These are phyloP conservation scores for Platanista minor DNA, from an alignment of 2,113 vertebrate genomes.

Conservation along the genomic window DNA sequence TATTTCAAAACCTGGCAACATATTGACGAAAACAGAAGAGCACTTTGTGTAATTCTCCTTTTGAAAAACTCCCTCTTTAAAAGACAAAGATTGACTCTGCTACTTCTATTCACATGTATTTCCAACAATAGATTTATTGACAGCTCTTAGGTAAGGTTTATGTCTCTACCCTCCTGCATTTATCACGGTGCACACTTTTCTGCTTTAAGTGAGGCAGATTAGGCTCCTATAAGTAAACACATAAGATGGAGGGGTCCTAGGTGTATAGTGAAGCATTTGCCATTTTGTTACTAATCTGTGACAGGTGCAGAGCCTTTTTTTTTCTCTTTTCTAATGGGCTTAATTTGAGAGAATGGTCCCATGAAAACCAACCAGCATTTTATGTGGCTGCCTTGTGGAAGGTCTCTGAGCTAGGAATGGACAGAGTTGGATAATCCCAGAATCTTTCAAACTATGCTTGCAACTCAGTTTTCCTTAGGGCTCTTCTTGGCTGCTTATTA, in stretches of 20 bases:
- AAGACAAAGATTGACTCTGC: conserved; percentile 82
- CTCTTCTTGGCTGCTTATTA: conserved; percentile 76
- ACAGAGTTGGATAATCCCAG: conserved; percentile 77
- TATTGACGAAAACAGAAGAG: conserved; percentile 87
- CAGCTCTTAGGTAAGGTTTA: conserved; percentile 77
- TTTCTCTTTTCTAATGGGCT: conserved; percentile 60
- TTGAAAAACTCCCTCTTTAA: conserved; percentile 86
- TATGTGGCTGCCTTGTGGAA: conserved; percentile 60
- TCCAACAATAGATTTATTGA: conserved; percentile 81
- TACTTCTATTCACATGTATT: conserved; percentile 75
- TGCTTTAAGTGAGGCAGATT: conserved; percentile 71
- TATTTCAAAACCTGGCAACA: conserved; percentile 85
- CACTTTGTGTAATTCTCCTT: conserved; percentile 89
- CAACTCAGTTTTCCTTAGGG: conserved; percentile 70
- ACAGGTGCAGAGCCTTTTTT: conserved; percentile 71
- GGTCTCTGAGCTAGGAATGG: conserved; percentile 72
- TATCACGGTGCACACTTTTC: conserved; percentile 68
- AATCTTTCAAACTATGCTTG: conserved; percentile 75
- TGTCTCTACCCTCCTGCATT: conserved; percentile 64
- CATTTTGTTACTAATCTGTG: conserved; percentile 79
- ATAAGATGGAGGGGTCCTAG: conserved; percentile 73
- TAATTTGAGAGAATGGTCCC: conserved; percentile 74
- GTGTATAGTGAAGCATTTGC: conserved; percentile 73
- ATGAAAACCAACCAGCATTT: conserved; percentile 32
- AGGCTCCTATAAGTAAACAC: conserved; percentile 69